Evolutionary conservation across 2,888 invertebrate species (phyloP), one percentile per base, ranked within the genome.

Genomic region (Ametastegia equiseti): DNA sequence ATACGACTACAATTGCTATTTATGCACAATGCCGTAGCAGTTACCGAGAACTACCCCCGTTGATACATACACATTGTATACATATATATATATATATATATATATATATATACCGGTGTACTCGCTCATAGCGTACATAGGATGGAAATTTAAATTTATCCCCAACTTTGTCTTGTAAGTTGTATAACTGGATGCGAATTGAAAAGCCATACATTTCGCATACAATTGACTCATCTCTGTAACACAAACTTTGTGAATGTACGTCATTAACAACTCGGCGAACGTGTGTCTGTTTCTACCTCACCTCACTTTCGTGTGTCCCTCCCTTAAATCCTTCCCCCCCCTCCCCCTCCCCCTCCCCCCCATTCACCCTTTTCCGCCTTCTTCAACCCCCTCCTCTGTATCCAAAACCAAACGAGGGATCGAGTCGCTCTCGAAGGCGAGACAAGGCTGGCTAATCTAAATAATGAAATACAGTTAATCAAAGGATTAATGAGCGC

Each of bases 161-260:
- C 54, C 36, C 23, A 45, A 45, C 42, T 71, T 27, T 71, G 45
- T 71, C 45, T 71, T 63, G 39, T 42, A 60, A 60, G 78, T 78
- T 78, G 60, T 78, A 57, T 78, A 78, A 78, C 78, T 78, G 60
- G 57, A 78, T 78, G 80, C 33, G 87, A 86, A 90, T 90, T 90
- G 89, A 90, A 89, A 89, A 89, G 90, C 89, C 89, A 89, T 90
- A 78, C 78, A 90, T 91, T 90, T 89, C 89, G 87, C 86, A 86
- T 89, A 89, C 90, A 91, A 90, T 90, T 89, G 89, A 86, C 88
- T 90, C 89, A 88, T 89, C 89, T 87, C 86, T 87, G 87, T 87
- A 87, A 87, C 87, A 86, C 85, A 88, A 90, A 90, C 88, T 90
- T 90, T 88, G 88, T 89, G 90, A 91, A 90, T 90, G 88, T 88